Evolutionary conservation across 2,113 vertebrate genomes (phyloP).

Genomic region (Syngnathus typhle): DNA sequence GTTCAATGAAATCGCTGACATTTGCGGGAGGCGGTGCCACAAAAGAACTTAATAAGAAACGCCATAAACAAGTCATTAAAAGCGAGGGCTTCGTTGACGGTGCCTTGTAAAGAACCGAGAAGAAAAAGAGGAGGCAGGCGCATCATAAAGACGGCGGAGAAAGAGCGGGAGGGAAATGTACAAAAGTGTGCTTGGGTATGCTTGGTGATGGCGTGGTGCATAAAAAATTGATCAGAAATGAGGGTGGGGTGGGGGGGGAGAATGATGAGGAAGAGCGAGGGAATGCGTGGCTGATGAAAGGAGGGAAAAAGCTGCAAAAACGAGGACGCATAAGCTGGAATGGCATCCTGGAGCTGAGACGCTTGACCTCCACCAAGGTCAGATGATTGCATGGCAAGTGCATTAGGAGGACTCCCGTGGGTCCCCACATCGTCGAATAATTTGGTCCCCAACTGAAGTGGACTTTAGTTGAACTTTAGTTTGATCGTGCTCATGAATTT

Average conservation of each 20-base stretch:
- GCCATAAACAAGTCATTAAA: constrained; percentile 42
- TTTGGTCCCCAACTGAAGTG: neutral
- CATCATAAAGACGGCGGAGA: constrained; percentile 50
- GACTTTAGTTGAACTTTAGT: neutral
- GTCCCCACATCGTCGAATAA: neutral
- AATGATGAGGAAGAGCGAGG: constrained; percentile 13
- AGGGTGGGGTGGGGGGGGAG: constrained; percentile 25
- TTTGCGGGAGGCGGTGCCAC: constrained; percentile 17
- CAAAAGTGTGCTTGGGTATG: constrained; percentile 51
- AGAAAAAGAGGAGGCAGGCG: constrained; percentile 50
- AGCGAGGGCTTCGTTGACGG: neutral
- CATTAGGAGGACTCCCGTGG: neutral
- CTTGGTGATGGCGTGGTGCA: constrained; percentile 60
- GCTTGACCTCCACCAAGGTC: constrained; percentile 43
- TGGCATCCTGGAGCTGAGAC: constrained; percentile 12
- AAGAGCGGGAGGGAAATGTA: constrained; percentile 26
- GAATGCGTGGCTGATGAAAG: constrained; percentile 17
- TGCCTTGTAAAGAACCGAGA: constrained; percentile 6
- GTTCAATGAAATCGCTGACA: constrained; percentile 42
- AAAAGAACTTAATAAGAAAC: constrained; percentile 4
- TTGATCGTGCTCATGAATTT: constrained; percentile 16
- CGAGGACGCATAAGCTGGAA: constrained; percentile 2
- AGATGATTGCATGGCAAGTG: constrained; percentile 23
- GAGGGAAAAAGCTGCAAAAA: constrained; percentile 19
- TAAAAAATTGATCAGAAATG: constrained; percentile 69